Evolutionary conservation across 2,113 vertebrate species (phyloP), one percentile per base, ranked within the genome.

Genomic region (Megalops atlanticus): DNA sequence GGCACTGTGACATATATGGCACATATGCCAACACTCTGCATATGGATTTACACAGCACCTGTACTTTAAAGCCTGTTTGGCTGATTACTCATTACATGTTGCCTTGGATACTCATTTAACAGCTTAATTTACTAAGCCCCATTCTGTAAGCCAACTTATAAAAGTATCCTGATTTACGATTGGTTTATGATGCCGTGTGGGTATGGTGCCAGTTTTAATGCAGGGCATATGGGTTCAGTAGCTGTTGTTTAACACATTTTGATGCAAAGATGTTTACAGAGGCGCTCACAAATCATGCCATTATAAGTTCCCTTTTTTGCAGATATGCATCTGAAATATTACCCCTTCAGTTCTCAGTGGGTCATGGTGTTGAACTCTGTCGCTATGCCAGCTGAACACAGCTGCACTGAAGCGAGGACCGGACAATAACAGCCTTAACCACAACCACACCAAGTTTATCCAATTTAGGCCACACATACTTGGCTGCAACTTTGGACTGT

Each of bases 401-500:
- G n/a, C 7, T 18, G n/a, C 52, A 58, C 24, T n/a, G 12, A 77
- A 77, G 8, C 16, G 8, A 33, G 47, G 33, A 52, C 15, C 14
- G 11, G 15, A 54, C 14, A n/a, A 12, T 31, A 73, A 73, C 3
- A 39, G 45, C 24, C 39, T 33, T 45, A 49, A n/a, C 78, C 35
- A 49, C 69, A 72, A 49, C 31, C n/a, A 71, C 68, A 14, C 68
- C 68, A 69, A 69, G 77, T 43, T 43, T 35, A 69, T 41, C 39
- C 31, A 38, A 69, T 79, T 79, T 79, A 69, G 18, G 58, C 40
- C 31, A 0, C 64, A 43, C 27, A 45, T 45, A 69, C 4, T 45
- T 45, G 40, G 69, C 16, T 14, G 43, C 43, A 10, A 10, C 69
- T 52, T 35, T 69, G 49, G 21, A 38, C 43, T 49, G 38, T 54